These are phyloP conservation scores for Apogon hyalosoma DNA, from an alignment of 2,797 vertebrate genomes.

Conservation along the genomic window DNA sequence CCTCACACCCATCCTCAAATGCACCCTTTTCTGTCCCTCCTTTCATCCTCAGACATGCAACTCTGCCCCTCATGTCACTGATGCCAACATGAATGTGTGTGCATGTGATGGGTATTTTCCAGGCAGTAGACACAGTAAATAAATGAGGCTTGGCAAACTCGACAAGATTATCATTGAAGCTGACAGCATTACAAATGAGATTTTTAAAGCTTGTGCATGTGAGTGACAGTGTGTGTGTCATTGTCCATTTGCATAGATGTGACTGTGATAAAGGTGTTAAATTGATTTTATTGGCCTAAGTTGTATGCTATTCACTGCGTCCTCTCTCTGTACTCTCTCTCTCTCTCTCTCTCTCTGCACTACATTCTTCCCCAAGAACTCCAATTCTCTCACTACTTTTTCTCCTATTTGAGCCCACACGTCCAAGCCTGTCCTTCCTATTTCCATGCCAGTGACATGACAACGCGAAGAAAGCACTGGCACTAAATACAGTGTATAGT, in stretches of 20 bases:
- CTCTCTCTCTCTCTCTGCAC: no score
- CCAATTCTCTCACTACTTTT: conserved; percentile 11
- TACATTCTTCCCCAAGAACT: conserved; percentile 15
- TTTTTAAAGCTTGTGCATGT: conserved; percentile 13
- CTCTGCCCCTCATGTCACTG: conserved; percentile 30
- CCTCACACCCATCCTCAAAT: conserved; percentile 46
- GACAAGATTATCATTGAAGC: conserved; percentile 45
- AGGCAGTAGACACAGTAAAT: conserved; percentile 38
- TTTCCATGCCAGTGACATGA: conserved; percentile 38
- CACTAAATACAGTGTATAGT: conserved; percentile 4
- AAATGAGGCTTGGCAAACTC: conserved; percentile 26
- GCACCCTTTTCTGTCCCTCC: conserved; percentile 12
- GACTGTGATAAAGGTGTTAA: conserved; percentile 15
- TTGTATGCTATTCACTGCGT: conserved; percentile 42
- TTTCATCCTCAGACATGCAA: conserved; percentile 44
- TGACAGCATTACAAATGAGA: conserved; percentile 16
- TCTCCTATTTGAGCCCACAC: conserved; percentile 8
- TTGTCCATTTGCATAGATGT: conserved; percentile 13
- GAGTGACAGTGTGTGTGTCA: conserved; percentile 9
- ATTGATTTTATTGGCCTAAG: conserved; percentile 16
- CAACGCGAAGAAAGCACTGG: conserved; percentile 29
- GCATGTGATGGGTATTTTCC: conserved; percentile 25
- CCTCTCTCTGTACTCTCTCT: conserved; percentile 25
- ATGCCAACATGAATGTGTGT: conserved; percentile 21
- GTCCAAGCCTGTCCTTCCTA: conserved; percentile 3